Conservation (phyloP, 2,113 vertebrate genomes). For the Raja brachyura region DNA sequence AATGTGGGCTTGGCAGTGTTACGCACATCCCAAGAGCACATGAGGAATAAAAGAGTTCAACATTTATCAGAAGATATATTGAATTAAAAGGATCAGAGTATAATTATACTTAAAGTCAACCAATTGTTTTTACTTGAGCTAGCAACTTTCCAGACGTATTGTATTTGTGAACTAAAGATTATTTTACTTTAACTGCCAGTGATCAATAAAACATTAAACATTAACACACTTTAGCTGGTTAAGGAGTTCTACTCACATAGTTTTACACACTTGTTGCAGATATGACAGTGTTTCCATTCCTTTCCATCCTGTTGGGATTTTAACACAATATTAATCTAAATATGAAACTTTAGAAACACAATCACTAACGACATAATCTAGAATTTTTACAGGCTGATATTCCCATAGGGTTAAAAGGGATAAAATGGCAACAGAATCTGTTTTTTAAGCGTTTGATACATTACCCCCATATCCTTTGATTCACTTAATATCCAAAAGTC, state of each 20-base stretch:
- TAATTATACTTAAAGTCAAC: background rate
- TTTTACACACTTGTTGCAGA: conserved; percentile 84
- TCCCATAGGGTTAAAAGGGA: background rate
- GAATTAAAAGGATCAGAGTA: background rate
- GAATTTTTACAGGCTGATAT: background rate
- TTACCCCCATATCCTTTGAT: too few relatives aligned
- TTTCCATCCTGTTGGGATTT: conserved; percentile 69
- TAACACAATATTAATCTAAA: conserved; percentile 43
- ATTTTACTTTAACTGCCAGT: background rate
- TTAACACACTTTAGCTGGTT: conserved; percentile 39
- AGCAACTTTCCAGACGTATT: background rate
- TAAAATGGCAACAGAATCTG: background rate
- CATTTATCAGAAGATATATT: background rate
- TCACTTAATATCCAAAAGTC: too few relatives aligned
- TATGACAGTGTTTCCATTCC: conserved; percentile 78
- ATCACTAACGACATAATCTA: conserved; percentile 41
- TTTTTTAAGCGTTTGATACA: background rate
- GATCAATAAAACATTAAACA: background rate
- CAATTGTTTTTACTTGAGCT: background rate
- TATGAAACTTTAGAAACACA: conserved; percentile 30
- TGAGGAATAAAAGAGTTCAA: background rate
- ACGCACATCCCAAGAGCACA: background rate
- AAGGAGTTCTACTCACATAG: conserved; percentile 70
- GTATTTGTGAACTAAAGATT: conserved; percentile 15
- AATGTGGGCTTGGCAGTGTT: background rate